Evolutionary conservation across 2,888 invertebrate species (phyloP), one percentile per base, ranked within the genome.

Genomic region (Polymixis flavicincta): DNA sequence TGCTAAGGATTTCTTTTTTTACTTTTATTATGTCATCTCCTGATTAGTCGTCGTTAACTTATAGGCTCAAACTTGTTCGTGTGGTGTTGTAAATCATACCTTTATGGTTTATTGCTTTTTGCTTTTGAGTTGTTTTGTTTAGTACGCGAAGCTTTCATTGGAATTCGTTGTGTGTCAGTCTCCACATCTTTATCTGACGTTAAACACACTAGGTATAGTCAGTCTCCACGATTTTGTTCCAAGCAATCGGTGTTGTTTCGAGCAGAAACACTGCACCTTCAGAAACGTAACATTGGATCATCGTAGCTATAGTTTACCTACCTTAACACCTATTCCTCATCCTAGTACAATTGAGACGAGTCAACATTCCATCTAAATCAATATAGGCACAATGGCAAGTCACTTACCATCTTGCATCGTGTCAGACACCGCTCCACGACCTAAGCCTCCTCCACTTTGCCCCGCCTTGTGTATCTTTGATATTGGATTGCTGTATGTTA

Each of bases 41-140:
- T 90, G 90, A 92, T 92, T 90, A 90, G 91, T 87, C 84, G 85
- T 79, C 81, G 80, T 86, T 86, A 87, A 87, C 79, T 78, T 83
- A 80, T 78, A 83, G 74, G 71, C 74, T 78, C 28, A 61, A 74
- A 76, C 69, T 87, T 78, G 71, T 66, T 80, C 37, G 45, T 65
- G 59, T 63, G 50, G 59, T 72, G 74, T 54, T 69, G 68, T 88
- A 86, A 88, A 88, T 86, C 78, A 86, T 82, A 37, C 37, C 14
- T 67, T 72, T 71, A 52, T 50, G 37, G 48, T 71, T 66, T 74
- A 8, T 71, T 64, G 1, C n/a, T 61, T 69, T 64, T 48, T 68
- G 2, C 0, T 42, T 28, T 19, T 22, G 13, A 4, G 4, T 25
- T 8, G 11, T 22, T 37, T 61, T 50, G 5, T 57, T 69, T 66